phyloP scores from a whole-genome alignment of 2,113 vertebrate genomes.

The Saccopteryx bilineata region DNA sequence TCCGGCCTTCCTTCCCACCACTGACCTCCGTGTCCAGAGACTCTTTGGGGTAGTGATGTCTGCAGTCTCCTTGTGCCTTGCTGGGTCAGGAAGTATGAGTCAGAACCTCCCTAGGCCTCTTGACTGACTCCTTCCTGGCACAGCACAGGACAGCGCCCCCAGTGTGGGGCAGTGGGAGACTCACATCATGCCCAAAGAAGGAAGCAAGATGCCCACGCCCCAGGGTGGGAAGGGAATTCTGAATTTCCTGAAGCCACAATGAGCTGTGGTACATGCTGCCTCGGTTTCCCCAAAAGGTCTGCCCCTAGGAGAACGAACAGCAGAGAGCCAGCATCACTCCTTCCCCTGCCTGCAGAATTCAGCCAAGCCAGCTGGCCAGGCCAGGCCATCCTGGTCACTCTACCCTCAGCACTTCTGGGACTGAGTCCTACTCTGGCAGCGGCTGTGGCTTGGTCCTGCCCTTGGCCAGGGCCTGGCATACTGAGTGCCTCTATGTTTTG shows the following conservation, averaged over 20 bases:
- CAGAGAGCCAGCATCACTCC: neutral
- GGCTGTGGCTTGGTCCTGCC: neutral
- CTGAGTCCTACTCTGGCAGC: neutral
- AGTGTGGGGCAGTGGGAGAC: neutral
- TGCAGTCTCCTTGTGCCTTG: neutral
- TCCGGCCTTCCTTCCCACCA: neutral
- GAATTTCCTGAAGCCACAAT: neutral
- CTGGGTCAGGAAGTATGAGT: neutral
- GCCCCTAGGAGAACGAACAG: neutral
- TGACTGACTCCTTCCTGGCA: neutral
- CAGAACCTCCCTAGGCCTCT: neutral
- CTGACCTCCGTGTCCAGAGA: neutral
- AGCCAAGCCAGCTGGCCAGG: neutral
- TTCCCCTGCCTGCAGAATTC: neutral
- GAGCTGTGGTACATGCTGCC: neutral
- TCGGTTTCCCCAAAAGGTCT: conserved; percentile 50
- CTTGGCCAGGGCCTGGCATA: neutral
- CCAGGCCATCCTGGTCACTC: neutral
- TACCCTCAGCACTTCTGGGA: neutral
- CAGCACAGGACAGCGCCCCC: neutral
- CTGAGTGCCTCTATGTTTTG: conserved; percentile 53
- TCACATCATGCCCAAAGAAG: neutral
- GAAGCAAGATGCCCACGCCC: neutral
- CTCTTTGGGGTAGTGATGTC: neutral
- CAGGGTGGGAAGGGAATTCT: neutral